Evolutionary conservation across 1,140 invertebrate species (phyloP), one percentile per base, ranked within the genome.

Genomic region (Atta cephalotes): DNA sequence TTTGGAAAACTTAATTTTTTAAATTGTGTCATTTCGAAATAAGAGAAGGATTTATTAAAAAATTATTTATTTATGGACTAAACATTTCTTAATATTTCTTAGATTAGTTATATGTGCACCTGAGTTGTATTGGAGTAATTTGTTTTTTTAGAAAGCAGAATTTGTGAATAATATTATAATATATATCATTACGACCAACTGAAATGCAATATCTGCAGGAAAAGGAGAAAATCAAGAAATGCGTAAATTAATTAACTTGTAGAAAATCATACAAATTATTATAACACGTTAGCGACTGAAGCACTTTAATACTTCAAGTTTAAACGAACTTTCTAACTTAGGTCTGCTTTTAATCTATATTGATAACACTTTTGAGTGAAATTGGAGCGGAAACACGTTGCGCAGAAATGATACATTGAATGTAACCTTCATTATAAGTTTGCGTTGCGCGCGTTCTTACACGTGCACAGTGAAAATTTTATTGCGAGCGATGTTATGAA

Each of bases 271-370:
- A 70, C 31, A 35, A 16, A 70, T 80, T 80, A 80, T 21, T 56
- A 18, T 81, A 60, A 56, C 65, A n/a, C 49, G 9, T 70, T 80
- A 56, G 7, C 25, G 28, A 53, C 21, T 62, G 39, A 60, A 72
- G 5, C 49, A 31, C 21, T 74, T 72, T 60, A 82, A 68, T 49
- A 39, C 12, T 31, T 4, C 3, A 18, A 49, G 39, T 62, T 82
- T 49, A 62, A 82, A 74, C 18, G 3, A 31, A 72, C 14, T 74
- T 82, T 82, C 79, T 25, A 72, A 58, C 66, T 82, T 62, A 5
- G 6, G 18, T 39, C n/a, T 51, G n/a, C 45, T 81, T 82, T 60
- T 74, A 49, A 74, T 82, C 25, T 60, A 60, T 72, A 74, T 62
- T 82, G 53, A 62, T 74, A 82, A 82, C 31, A 74, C 39, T 74